A percentile compares a stretch with the other conserved stretches of the same genome.
Conservation (phyloP, 2,797 vertebrate genomes). For the Acomys russatus region DNA sequence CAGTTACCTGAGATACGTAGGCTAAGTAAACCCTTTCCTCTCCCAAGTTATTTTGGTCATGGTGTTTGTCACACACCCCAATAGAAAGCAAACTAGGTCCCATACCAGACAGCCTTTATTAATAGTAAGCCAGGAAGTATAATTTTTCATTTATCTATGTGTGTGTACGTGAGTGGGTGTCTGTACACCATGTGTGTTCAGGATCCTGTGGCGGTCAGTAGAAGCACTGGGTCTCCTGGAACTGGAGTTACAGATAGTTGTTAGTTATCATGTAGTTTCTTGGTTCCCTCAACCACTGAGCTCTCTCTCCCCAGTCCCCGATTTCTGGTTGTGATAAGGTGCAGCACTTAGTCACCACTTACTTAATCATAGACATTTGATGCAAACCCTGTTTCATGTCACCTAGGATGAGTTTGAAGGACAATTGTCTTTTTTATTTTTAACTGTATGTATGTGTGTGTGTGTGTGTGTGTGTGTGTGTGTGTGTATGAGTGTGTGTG, state of each 20-base stretch:
- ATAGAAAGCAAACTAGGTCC: background rate
- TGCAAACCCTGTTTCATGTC: background rate
- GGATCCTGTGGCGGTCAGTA: background rate
- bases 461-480: background rate
- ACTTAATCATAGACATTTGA: background rate
- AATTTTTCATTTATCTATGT: background rate
- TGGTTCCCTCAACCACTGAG: background rate
- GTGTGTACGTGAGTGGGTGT: background rate
- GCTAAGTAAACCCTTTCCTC: background rate
- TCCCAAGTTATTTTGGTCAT: background rate
- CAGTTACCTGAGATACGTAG: background rate
- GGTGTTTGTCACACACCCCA: background rate
- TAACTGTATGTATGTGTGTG: background rate
- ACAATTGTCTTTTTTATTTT: background rate
- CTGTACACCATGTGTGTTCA: background rate
- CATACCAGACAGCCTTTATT: background rate
- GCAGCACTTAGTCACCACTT: background rate
- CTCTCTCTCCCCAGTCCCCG: background rate
- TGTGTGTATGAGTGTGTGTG: background rate
- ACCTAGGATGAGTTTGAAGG: background rate
- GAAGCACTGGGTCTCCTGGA: background rate
- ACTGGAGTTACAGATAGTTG: background rate
- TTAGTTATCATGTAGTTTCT: background rate
- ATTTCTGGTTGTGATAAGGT: background rate
- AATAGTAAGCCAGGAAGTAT: background rate